Percentiles rank a stretch among this genome's conserved stretches.
These are phyloP conservation scores for Bovichtus diacanthus DNA, from an alignment of 2,797 vertebrate genomes.

Conservation along the genomic window DNA sequence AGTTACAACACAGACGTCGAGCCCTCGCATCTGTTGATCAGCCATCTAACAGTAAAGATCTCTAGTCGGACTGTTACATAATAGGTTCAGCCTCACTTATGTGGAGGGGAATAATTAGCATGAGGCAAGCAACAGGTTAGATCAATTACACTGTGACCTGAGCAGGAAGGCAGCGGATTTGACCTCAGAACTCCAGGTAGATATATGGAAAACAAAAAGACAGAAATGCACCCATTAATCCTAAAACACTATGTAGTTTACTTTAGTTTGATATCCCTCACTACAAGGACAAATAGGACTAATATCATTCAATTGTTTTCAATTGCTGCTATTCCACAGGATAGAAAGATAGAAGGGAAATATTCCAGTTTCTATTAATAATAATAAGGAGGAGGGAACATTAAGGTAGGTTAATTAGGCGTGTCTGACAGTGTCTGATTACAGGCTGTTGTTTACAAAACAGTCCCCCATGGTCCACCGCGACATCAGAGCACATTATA, in stretches of 20 bases:
- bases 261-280: neutral
- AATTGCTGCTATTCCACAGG: neutral
- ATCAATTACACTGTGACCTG: constrained; percentile 39
- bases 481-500: constrained; percentile 17
- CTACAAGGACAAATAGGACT: neutral
- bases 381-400: neutral
- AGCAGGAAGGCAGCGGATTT: neutral
- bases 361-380: neutral
- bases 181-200: constrained; percentile 16
- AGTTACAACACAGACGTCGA: neutral
- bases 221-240: neutral
- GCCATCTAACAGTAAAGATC: neutral
- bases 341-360: neutral
- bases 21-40: constrained; percentile 8
- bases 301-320: fast-evolving
- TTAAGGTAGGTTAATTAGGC: neutral
- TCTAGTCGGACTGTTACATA: constrained; percentile 35
- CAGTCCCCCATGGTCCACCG: neutral
- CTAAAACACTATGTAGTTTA: neutral
- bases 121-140: constrained; percentile 50
- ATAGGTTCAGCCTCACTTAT: constrained; percentile 24
- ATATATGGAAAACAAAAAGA: neutral
- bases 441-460: constrained; percentile 42
- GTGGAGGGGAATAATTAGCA: constrained; percentile 20
- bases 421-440: constrained; percentile 22